Conservation (phyloP, 2,797 vertebrate genomes). For the Centroberyx gerrardi region DNA sequence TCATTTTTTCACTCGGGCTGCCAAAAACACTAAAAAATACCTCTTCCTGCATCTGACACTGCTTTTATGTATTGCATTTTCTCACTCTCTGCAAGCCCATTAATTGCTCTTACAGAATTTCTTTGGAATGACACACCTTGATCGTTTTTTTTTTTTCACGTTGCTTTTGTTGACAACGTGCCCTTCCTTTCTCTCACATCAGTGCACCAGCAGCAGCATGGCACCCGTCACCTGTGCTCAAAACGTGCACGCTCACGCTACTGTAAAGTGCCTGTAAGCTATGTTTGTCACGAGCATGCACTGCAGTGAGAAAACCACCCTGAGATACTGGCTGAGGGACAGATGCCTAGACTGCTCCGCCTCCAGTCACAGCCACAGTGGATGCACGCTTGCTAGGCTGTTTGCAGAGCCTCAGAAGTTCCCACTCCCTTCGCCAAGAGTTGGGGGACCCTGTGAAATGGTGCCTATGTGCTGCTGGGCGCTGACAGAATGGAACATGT, state of each 20-base stretch:
- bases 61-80: constrained; percentile 16
- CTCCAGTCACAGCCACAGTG: constrained; percentile 19
- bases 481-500: constrained; percentile 84
- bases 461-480: constrained; percentile 70
- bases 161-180: background rate
- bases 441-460: constrained; percentile 75
- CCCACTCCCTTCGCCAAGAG: constrained; percentile 68
- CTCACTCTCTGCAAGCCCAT: background rate
- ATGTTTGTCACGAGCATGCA: background rate
- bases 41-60: background rate
- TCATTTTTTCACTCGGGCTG: constrained; percentile 14
- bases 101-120: background rate
- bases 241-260: background rate
- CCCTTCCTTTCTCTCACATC: background rate
- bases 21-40: constrained; percentile 4
- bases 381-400: constrained; percentile 34
- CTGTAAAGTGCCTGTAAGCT: constrained; percentile 3
- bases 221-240: background rate
- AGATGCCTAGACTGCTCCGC: background rate
- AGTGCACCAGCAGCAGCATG: background rate
- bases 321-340: background rate
- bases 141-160: background rate
- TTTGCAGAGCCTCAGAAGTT: constrained; percentile 64
- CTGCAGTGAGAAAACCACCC: background rate
- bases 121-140: background rate